phyloP scores from a whole-genome alignment of 1,140 invertebrate genomes.

The Eriosoma lanigerum region DNA sequence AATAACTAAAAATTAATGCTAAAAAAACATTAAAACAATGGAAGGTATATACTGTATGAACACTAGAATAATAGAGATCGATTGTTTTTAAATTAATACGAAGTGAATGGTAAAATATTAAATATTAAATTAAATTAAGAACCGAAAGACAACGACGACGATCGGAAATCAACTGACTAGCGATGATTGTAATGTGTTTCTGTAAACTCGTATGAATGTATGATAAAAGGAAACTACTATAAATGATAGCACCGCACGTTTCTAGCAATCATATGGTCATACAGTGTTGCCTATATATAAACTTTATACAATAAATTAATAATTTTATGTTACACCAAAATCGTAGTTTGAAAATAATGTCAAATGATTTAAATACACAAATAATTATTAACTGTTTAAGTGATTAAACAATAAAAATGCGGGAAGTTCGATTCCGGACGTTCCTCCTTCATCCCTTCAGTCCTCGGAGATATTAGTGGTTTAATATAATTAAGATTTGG shows the following conservation, averaged over 20 bases:
- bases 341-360: background rate
- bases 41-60: background rate
- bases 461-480: too few species aligned
- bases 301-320: background rate
- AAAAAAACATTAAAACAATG: constrained; percentile 2
- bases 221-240: constrained; percentile 4
- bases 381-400: too few species aligned
- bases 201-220: background rate
- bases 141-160: constrained; percentile 4
- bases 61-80: background rate
- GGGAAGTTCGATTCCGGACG: too few species aligned
- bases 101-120: background rate
- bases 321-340: background rate
- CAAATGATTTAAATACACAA: too few species aligned
- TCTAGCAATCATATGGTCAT: constrained; percentile 10
- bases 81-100: background rate
- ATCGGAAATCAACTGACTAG: constrained; percentile 32
- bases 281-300: background rate
- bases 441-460: too few species aligned
- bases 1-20: background rate
- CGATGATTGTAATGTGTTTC: background rate
- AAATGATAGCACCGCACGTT: constrained; percentile 31
- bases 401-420: too few species aligned
- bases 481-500: too few species aligned
- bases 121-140: background rate